Evolutionary conservation across 2,113 vertebrate species (phyloP), one percentile per base, ranked within the genome.

Genomic region (Rhizomys pruinosus): DNA sequence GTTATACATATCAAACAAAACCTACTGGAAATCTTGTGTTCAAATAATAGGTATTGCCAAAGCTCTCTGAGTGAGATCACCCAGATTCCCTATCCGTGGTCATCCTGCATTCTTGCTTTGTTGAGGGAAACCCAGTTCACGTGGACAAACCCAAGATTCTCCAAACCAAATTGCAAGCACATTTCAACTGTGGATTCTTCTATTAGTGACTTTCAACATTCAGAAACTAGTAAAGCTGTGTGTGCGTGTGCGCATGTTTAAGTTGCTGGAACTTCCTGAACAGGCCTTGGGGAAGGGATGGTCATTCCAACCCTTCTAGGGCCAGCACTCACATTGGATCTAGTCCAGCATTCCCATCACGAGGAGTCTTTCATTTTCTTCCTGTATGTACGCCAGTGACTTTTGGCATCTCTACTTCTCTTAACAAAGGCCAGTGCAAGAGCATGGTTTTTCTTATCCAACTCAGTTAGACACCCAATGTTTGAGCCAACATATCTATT

Each of bases 341-440:
- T 69, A 64, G 37, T 89, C 87, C 84, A 92, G 76, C 87, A 95
- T 89, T 96, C 81, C 61, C 59, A 42, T 80, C 71, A 84, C 72
- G 93, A 91, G 72, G 44, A 84, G 61, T 76, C 66, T 76, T 89
- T 91, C 20, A 84, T 91, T 96, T 93, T 84, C 87, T 81, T 85
- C 72, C 61, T 84, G 66, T 91, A 12, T 72, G 47, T 57, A 82
- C 32, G 81, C 84, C 81, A 94, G 79, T 19, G 7, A 47, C 89
- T 91, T 94, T 84, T 93, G 93, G 90, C 84, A 93, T 96, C 68
- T 88, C 42, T 2, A 11, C 42, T 87, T 82, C 57, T 63, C 84
- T 92, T 89, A 94, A 91, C 52, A 64, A 91, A 72, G 71, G 77
- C 85, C 73, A 72, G n/a, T 80, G 25, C 61, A 85, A 32, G 69